These are phyloP conservation scores for Corythucha ciliata DNA, from an alignment of 2,888 invertebrate species.

Conservation along the genomic window DNA sequence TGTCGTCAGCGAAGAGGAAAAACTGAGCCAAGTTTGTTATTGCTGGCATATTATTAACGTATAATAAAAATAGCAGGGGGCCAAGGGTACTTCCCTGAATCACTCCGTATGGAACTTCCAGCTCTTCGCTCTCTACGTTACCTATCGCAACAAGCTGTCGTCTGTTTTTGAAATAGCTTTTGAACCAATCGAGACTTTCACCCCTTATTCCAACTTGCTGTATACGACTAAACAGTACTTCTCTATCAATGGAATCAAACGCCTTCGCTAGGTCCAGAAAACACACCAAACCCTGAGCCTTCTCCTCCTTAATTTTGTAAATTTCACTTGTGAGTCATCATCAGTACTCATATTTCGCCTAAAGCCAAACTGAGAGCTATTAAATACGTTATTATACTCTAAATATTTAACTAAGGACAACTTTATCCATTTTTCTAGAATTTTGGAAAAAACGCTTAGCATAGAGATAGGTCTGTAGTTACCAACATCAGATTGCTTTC, in stretches of 20 bases:
- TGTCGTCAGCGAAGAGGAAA: conserved; percentile 5
- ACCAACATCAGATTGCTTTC: neutral
- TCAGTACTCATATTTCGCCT: neutral
- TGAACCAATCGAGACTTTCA: too few relatives aligned
- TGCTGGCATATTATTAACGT: neutral
- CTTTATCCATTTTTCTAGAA: neutral
- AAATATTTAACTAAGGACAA: neutral
- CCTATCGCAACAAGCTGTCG: conserved; percentile 1
- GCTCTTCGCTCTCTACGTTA: neutral
- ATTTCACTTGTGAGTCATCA: neutral
- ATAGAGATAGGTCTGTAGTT: neutral
- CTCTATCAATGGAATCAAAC: neutral
- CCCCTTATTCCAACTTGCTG: too few relatives aligned
- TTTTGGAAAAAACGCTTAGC: neutral
- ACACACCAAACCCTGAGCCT: neutral
- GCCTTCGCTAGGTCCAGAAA: conserved; percentile 1
- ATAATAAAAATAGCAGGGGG: neutral
- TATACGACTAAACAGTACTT: neutral
- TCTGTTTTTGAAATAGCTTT: too few relatives aligned
- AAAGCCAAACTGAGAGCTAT: neutral
- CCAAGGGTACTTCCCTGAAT: conserved; percentile 4
- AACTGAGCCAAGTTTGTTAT: neutral
- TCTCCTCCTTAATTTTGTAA: neutral
- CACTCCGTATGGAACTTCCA: neutral
- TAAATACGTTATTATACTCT: neutral